Base-by-base conservation (phyloP, 2,797 vertebrate species). In the Macrochelys suwanniensis region DNA sequence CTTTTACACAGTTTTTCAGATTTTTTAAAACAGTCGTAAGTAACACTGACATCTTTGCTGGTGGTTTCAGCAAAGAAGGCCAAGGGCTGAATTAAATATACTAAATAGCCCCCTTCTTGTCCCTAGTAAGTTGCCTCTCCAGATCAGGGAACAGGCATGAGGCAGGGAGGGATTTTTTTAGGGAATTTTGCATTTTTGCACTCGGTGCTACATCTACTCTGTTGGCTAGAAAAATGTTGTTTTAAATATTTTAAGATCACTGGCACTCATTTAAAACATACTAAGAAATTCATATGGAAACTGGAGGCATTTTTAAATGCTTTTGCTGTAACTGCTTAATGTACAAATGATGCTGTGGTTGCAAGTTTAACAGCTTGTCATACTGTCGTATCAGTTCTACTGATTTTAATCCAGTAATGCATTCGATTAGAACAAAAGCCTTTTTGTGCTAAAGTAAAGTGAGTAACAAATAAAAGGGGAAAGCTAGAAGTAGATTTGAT, bases 361-460 rank as follows among this genome's bases (percentile, higher is more conserved):
- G 82, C 74, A 77, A 65, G 50, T 78, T 85, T 89, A 28, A 90
- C 1, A 84, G 31, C 77, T 92, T 88, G 78, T 68, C 12, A 78
- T 88, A 79, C 28, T 80, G 81, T 76, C 12, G 45, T 92, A 28
- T 33, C 50, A 85, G 13, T 26, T 92, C 89, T 28, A n/a, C 31
- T 94, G 47, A 3, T 49, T 96, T 95, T 92, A 93, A 84, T n/a
- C 37, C 80, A 82, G 79, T 74, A 79, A 61, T 65, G 77, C 23
- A 82, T 82, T 91, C 53, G 85, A 12, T 78, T 79, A 78, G 54
- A 90, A 93, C 68, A 98, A 95, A 95, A 93, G 33, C 17, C 54
- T 82, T 95, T 93, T 87, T 96, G 68, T 91, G 49, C 68, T 88
- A 57, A 45, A 19, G 49, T 28, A 49, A 88, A 25, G n/a, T n/a